phyloP scores from a whole-genome alignment of 2,888 invertebrate genomes.

The Ectemnius lituratus region DNA sequence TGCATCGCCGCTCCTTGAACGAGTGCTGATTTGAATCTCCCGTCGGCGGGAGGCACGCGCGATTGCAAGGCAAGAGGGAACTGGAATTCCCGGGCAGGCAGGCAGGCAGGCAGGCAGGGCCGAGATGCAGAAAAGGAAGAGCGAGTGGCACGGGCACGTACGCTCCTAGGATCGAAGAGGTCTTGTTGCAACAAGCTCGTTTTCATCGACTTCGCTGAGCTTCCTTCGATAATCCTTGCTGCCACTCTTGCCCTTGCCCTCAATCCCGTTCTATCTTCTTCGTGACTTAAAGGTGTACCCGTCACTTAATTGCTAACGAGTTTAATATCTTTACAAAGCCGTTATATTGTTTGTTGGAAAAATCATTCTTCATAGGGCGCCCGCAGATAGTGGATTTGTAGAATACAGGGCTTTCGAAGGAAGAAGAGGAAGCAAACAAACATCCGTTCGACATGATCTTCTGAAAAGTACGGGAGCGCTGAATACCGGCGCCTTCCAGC shows the following conservation, averaged over 20 bases:
- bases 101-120: background rate
- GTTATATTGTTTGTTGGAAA: too few species aligned
- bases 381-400: background rate
- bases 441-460: constrained; percentile 69
- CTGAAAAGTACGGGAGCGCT: constrained; percentile 53
- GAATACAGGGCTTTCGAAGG: background rate
- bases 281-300: too few species aligned
- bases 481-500: constrained; percentile 61
- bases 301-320: too few species aligned
- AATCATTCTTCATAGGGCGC: too few species aligned
- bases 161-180: constrained; percentile 6
- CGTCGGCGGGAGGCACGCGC: background rate
- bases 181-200: background rate
- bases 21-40: constrained; percentile 6
- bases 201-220: background rate
- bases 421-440: constrained; percentile 55
- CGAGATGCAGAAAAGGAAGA: constrained; percentile 5
- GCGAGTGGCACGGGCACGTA: background rate
- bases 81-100: background rate
- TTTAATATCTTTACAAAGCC: too few species aligned
- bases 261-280: too few species aligned
- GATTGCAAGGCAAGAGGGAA: background rate
- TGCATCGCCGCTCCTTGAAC: constrained; percentile 2
- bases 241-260: too few species aligned
- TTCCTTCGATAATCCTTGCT: background rate